phyloP scores from a whole-genome alignment of 2,113 vertebrate species.

The Noctilio leporinus region DNA sequence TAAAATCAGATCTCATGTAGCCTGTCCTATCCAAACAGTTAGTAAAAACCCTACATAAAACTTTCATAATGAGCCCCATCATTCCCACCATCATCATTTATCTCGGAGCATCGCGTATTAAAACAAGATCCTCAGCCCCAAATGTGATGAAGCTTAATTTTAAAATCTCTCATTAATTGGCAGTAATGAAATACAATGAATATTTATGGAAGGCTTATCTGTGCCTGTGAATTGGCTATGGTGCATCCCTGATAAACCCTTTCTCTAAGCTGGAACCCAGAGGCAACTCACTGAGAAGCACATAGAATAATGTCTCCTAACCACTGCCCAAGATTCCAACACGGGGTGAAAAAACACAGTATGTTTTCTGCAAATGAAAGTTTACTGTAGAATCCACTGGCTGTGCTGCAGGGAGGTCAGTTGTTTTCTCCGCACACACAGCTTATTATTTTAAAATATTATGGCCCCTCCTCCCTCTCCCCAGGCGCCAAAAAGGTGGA shows the following conservation, averaged over 20 bases:
- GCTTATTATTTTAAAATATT: not conserved
- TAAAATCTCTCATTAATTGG: conserved; percentile 75
- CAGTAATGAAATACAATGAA: conserved; percentile 78
- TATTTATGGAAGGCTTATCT: conserved; percentile 80
- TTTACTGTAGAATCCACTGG: conserved; percentile 4
- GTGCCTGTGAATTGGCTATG: conserved; percentile 71
- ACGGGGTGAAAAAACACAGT: conserved; percentile 41
- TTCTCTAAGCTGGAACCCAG: conserved; percentile 52
- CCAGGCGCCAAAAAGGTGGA: not conserved
- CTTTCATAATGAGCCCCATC: conserved; percentile 21
- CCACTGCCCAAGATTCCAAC: not conserved
- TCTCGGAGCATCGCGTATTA: conserved; percentile 52
- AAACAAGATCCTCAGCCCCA: conserved; percentile 60
- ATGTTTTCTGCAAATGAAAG: conserved; percentile 20
- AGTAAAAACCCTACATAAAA: not conserved
- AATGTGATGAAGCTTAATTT: conserved; percentile 70
- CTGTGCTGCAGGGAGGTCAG: not conserved
- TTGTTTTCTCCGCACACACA: not conserved
- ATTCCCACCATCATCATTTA: conserved; percentile 49
- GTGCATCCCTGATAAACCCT: conserved; percentile 59
- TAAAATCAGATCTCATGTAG: not conserved
- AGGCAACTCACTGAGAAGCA: conserved; percentile 41
- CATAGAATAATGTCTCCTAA: conserved; percentile 35
- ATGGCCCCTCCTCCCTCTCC: not conserved
- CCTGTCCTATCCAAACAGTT: not conserved